Conservation (phyloP, 2,113 vertebrate genomes). For the Lepidothrix coronata region DNA sequence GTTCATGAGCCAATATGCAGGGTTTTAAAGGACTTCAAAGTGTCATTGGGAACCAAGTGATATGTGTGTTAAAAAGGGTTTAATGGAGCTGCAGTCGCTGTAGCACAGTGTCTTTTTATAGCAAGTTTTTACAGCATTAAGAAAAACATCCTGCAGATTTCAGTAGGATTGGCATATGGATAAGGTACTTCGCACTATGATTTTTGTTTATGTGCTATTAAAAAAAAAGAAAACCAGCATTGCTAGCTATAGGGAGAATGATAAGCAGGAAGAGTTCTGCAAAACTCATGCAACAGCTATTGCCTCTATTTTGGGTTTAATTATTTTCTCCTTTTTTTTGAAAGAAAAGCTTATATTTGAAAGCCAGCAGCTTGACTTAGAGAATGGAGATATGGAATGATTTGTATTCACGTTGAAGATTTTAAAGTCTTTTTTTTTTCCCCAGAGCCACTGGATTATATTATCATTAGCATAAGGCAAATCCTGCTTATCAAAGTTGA, state of each 20-base stretch:
- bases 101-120: slow-evolving; percentile 53
- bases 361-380: background rate
- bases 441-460: background rate
- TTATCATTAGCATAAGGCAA: background rate
- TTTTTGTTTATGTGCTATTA: slow-evolving; percentile 41
- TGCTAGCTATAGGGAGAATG: background rate
- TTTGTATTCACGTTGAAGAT: background rate
- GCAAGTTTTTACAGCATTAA: slow-evolving; percentile 28
- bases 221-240: background rate
- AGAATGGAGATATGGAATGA: background rate
- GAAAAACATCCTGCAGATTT: slow-evolving; percentile 50
- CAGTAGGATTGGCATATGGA: slow-evolving; percentile 40
- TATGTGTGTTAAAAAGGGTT: slow-evolving; percentile 50
- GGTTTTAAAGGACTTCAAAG: slow-evolving; percentile 56
- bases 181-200: slow-evolving; percentile 33
- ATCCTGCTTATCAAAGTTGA: background rate
- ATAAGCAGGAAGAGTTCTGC: background rate
- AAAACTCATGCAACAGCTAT: background rate
- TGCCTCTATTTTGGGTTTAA: background rate
- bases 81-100: slow-evolving; percentile 41
- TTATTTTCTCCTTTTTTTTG: background rate
- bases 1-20: background rate
- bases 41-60: slow-evolving; percentile 36
- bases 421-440: background rate
- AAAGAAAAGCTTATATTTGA: background rate